Evolutionary conservation across 2,113 vertebrate genomes (phyloP), one percentile per base, ranked within the genome.

Genomic region (Rattus rattus): DNA sequence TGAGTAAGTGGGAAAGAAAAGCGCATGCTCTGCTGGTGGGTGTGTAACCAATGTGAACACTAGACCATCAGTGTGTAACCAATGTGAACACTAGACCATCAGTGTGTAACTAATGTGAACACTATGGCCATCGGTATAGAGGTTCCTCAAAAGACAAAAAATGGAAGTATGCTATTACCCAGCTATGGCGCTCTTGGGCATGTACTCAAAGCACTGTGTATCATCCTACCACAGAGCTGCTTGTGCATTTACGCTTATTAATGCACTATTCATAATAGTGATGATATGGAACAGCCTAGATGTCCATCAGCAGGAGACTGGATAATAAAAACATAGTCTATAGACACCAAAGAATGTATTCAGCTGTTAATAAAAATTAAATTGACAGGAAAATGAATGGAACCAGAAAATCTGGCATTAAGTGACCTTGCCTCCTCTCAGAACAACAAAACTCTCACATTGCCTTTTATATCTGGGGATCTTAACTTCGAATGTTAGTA

Each of bases 21-120:
- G 22, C 0, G 28, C 43, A 7, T 19, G 7, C 0, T 6, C 16
- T 3, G 28, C 9, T 47, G 39, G 14, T 47, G 84, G 24, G 7
- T 30, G 7, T 33, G 26, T 19, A 33, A 86, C 63, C 43, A 43
- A 43, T 43, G 43, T 43, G 43, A 43, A 43, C 43, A 43, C 43
- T 43, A 43, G 43, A 43, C 43, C 43, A 43, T 43, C 43, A 43
- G 7, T 30, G 7, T 33, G 26, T 19, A 33, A 86, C 63, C 43
- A 43, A 43, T 43, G 43, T 43, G 43, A 43, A 43, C 43, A 43
- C 43, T 43, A 43, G 43, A 43, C 43, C 43, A 43, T 43, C 43
- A 43, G 7, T 30, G 7, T 33, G 26, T 19, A 33, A 86, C 63
- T 12, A 49, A 17, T 7, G 7, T 19, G 16, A 47, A 5, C 59